Base-by-base conservation (phyloP, 2,797 vertebrate genomes). In the Loriculus beryllinus region DNA sequence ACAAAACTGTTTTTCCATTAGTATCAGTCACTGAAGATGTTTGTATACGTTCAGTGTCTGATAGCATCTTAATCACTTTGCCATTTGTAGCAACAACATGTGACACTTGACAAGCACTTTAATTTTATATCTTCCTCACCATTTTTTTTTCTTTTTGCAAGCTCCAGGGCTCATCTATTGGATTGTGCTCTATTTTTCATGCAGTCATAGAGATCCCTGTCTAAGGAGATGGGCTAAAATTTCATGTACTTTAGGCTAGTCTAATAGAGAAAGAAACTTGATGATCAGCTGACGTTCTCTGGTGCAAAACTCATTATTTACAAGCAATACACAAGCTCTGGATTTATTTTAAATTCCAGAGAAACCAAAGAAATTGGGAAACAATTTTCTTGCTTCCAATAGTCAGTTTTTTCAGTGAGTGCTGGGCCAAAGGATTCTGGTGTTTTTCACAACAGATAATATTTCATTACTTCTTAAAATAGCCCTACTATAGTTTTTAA, bases 21-120 rank as follows among this genome's bases (percentile, higher is more conserved):
- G 25, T 81, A 75, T 80, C 75, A 37, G 49, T 85, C 62, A 57
- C 40, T 56, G 75, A 85, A 37, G 29, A 60, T 88, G 65, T 78
- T 93, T 82, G 42, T 82, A 2, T 51, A 43, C 1, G 1, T 81
- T 76, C 39, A 33, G 37, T 75, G 35, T 62, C 25, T 92, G 82
- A 89, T 87, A 62, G 10, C 35, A 71, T 82, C 91, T 90, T 88
- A 80, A 88, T 90, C 25, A 33, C 57, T 87, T 90, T 80, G 29
- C 52, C 25, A 21, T 93, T 94, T 94, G 39, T 62, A 78, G 57
- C 7, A 25, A 49, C 28, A 72, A 94, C 68, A 49, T 75, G 21
- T 82, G 49, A 69, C 65, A 68, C 35, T 80, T 94, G 60, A 86
- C 71, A 77, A 88, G 31, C 9, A 12, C 45, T 85, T 88, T 39